phyloP scores from a whole-genome alignment of 2,888 invertebrate species.

The Chrysina gloriosa region DNA sequence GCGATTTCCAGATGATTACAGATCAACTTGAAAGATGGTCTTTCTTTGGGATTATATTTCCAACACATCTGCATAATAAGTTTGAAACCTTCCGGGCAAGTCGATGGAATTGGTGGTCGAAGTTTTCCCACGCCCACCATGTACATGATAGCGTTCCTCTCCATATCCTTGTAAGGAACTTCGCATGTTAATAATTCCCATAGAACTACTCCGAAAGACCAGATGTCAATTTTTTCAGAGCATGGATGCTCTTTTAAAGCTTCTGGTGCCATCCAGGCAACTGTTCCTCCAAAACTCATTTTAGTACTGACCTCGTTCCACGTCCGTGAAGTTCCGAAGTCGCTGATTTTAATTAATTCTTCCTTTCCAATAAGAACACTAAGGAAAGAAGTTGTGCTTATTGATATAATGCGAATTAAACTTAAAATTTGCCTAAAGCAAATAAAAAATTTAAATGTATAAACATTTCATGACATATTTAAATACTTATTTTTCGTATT shows the following conservation, averaged over 20 bases:
- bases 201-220: slow-evolving; percentile 97
- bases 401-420: too few relatives aligned
- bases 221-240: slow-evolving; percentile 97
- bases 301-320: slow-evolving; percentile 95
- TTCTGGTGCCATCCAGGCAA: slow-evolving; percentile 99
- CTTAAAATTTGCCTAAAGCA: too few relatives aligned
- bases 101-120: slow-evolving; percentile 89
- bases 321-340: slow-evolving; percentile 96
- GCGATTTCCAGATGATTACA: slow-evolving; percentile 93
- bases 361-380: slow-evolving; percentile 85
- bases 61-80: slow-evolving; percentile 92
- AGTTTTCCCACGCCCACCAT: slow-evolving; percentile 96
- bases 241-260: slow-evolving; percentile 96
- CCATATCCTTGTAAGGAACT: slow-evolving; percentile 93
- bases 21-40: slow-evolving; percentile 92
- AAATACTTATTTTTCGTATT: too few relatives aligned
- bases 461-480: too few relatives aligned
- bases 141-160: slow-evolving; percentile 97
- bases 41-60: slow-evolving; percentile 88
- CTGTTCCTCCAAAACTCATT: slow-evolving; percentile 98
- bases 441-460: too few relatives aligned
- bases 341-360: slow-evolving; percentile 89
- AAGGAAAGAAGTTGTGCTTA: neutral
- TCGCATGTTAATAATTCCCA: slow-evolving; percentile 98
- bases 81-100: slow-evolving; percentile 90